Conservation (phyloP, 1,140 invertebrate species). For the Octopus sinensis region DNA sequence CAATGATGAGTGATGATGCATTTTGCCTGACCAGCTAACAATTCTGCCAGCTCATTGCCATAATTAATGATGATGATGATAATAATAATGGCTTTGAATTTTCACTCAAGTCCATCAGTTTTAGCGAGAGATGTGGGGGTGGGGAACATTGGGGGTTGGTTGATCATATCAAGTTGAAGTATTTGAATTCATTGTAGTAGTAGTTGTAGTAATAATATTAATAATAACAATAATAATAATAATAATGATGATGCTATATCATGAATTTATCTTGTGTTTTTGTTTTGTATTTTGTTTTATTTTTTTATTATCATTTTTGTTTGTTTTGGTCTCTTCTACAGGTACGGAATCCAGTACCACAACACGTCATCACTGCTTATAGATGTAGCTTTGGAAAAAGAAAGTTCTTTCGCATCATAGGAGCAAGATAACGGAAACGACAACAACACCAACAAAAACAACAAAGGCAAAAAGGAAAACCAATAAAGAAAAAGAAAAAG, state of each 20-base stretch:
- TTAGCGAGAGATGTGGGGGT: no score
- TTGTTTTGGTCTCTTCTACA: background rate
- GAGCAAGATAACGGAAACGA: background rate
- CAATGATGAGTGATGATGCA: no score
- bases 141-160: no score
- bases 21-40: no score
- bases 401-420: constrained; percentile 10
- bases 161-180: background rate
- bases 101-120: no score
- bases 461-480: no score
- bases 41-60: no score
- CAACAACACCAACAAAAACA: no score
- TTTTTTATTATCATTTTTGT: background rate
- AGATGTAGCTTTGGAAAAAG: constrained; percentile 16
- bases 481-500: no score
- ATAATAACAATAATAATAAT: background rate
- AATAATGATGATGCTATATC: background rate
- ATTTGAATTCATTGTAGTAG: background rate
- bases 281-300: background rate
- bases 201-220: background rate
- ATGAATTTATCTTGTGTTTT: background rate
- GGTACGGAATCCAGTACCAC: constrained; percentile 16
- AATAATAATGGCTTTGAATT: no score
- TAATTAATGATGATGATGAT: no score
- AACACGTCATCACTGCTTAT: constrained; percentile 17